Base-by-base conservation (phyloP, 2,113 vertebrate genomes). In the Cettia cetti region DNA sequence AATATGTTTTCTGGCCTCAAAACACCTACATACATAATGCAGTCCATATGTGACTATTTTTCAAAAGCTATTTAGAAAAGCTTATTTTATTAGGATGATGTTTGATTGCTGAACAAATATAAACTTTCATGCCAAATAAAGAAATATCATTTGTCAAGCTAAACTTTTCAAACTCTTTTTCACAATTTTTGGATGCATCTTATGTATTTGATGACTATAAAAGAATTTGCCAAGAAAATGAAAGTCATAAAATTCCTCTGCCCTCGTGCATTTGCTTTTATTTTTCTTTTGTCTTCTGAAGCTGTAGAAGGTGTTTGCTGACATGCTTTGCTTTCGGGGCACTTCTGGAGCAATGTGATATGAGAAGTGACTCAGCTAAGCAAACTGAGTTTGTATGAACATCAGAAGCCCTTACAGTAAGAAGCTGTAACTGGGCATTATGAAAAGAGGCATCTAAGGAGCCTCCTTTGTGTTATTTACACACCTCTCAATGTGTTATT, bases 1-100 rank as follows among this genome's bases (percentile, higher is more conserved):
- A 95, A 89, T 66, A 94, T 40, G 28, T 81, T 91, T 95, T 95
- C 92, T 96, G 92, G 86, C 92, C 83, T 89, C 76, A 90, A 89
- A 96, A 89, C 74, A 94, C 91, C 94, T 93, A 90, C 76, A 54
- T 90, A 56, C 78, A 54, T 94, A 97, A 96, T 78, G 33, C 56
- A 89, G 37, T 83, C 95, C 94, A 92, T 90, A 94, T 94, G 95
- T 90, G 71, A 53, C 76, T 89, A 37, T 84, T 94, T 96, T 91
- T 92, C 83, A 81, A 83, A 92, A 86, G 76, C 49, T 42, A 49
- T 94, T 95, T 92, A 78, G 83, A 78, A 93, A 83, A 63, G 57
- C 88, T 93, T 96, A 40, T 92, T 95, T 95, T 95, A 75, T 86
- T 88, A 94, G 69, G 82, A 80, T 90, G 45, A 86, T 56, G 56